Evolutionary conservation across 2,888 invertebrate species (phyloP).

Genomic region (Ephialtes manifestator): DNA sequence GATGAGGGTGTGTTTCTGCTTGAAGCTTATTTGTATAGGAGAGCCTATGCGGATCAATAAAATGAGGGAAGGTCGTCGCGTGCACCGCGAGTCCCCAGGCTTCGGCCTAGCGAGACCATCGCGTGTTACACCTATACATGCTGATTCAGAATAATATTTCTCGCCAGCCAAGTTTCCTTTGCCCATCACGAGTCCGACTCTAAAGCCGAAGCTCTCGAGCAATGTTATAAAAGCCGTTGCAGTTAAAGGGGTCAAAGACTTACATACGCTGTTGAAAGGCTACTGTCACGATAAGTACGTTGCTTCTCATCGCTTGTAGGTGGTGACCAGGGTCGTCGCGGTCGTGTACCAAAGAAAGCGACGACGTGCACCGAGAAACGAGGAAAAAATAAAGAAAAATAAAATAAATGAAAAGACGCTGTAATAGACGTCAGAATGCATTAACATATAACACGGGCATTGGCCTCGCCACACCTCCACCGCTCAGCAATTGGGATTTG

Average conservation of each 20-base stretch:
- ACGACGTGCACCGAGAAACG: conserved; percentile 23
- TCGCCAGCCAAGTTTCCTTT: neutral
- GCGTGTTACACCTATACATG: conserved; percentile 65
- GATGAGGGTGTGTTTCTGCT: conserved; percentile 72
- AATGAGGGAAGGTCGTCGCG: conserved; percentile 84
- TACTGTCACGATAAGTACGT: conserved; percentile 27
- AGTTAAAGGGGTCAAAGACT: conserved; percentile 41
- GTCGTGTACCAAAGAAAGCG: conserved; percentile 50
- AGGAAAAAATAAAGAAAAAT: conserved; percentile 13
- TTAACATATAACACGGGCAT: conserved; percentile 84
- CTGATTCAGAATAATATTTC: conserved; percentile 55
- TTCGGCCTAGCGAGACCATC: conserved; percentile 75
- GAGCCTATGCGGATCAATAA: conserved; percentile 82
- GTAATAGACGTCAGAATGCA: conserved; percentile 74
- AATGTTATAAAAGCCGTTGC: conserved; percentile 31
- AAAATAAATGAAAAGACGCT: conserved; percentile 33
- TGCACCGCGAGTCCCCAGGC: conserved; percentile 80
- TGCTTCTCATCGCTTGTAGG: conserved; percentile 23
- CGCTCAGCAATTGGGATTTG: conserved; percentile 76
- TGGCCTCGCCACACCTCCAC: conserved; percentile 76
- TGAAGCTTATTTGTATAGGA: conserved; percentile 83
- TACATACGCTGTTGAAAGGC: conserved; percentile 34
- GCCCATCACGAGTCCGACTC: neutral
- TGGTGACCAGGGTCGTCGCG: conserved; percentile 38
- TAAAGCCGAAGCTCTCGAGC: conserved; percentile 10